Evolutionary conservation across 2,797 vertebrate species (phyloP), one percentile per base, ranked within the genome.

Genomic region (Anabacerthia variegaticeps): DNA sequence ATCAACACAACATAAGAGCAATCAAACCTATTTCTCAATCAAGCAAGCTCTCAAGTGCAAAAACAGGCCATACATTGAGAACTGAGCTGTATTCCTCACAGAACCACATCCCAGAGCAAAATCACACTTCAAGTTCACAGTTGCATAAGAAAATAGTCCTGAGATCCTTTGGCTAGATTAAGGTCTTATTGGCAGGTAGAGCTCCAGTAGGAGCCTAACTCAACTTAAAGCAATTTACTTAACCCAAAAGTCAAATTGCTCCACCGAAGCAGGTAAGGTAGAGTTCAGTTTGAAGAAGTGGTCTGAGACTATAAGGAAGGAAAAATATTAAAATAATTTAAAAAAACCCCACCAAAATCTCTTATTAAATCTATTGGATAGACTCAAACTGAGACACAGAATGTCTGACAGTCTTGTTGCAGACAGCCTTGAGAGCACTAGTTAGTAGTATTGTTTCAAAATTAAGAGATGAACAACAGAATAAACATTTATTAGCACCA

Each of bases 61-160:
- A 88, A 87, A 14, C 5, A 76, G 49, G 30, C 41, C 36, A 37
- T 34, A 12, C 51, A 15, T 7, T 55, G 73, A 94, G 72, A 82
- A 91, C n/a, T 5, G 17, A 54, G 20, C 44, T 46, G 17, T 19
- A 43, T 5, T 88, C 27, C 36, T 67, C 51, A 65, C n/a, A 81
- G 34, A 89, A 17, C 1, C 19, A 30, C n/a, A 27, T n/a, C 24
- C n/a, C 27, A 32, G 41, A 46, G 61, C n/a, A 80, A 36, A 91
- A 46, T 8, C 2, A 4, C 13, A 54, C n/a, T 92, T 92, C 16
- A 74, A 72, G 10, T 89, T 96, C 61, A 95, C 80, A 91, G 79
- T 19, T 89, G 46, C 30, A 10, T 28, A 75, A 65, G 36, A 76
- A 63, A 73, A 44, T 49, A 28, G 43, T 62, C 63, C 71, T 76